Percentiles rank a stretch among this genome's conserved stretches.
These are phyloP conservation scores for Thaumatotibia leucotreta DNA, from an alignment of 1,140 invertebrate species.

Conservation along the genomic window DNA sequence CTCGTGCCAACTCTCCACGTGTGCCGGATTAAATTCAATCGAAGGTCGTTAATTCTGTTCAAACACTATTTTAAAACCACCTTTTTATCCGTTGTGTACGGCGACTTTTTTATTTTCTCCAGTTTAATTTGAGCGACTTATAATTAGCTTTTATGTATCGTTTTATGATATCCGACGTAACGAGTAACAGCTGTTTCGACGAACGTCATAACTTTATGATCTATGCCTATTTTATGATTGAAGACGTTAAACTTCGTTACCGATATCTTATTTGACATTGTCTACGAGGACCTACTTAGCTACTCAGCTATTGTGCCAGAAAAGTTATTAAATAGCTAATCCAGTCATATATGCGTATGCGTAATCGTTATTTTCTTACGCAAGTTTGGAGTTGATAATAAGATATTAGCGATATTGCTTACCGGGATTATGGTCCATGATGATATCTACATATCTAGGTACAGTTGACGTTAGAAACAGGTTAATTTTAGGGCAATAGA, in stretches of 20 bases:
- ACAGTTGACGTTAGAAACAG: too few species aligned
- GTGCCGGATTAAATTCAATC: background rate
- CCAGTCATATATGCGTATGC: too few species aligned
- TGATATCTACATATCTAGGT: too few species aligned
- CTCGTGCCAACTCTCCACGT: conserved; percentile 5
- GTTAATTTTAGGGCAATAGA: too few species aligned
- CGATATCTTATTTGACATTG: background rate
- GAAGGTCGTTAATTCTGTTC: background rate
- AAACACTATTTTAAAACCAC: background rate
- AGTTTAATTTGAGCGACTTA: conserved; percentile 30
- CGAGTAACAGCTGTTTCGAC: conserved; percentile 41
- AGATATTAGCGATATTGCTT: too few species aligned
- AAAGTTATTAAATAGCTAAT: too few species aligned
- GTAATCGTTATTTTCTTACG: too few species aligned
- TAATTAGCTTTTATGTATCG: conserved; percentile 57
- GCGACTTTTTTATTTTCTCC: conserved; percentile 33
- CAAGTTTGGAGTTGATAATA: too few species aligned
- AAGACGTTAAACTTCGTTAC: background rate
- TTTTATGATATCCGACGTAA: conserved; percentile 57
- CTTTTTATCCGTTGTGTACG: conserved; percentile 24
- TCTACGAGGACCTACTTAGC: conserved; percentile 7
- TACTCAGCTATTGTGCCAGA: too few species aligned
- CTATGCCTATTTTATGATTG: conserved; percentile 20
- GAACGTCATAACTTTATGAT: conserved; percentile 48
- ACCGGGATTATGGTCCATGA: too few species aligned